A percentile compares a stretch with the other conserved stretches of the same genome.
These are phyloP conservation scores for Enteromius mattozi DNA, from an alignment of 2,797 vertebrate genomes.

Conservation along the genomic window DNA sequence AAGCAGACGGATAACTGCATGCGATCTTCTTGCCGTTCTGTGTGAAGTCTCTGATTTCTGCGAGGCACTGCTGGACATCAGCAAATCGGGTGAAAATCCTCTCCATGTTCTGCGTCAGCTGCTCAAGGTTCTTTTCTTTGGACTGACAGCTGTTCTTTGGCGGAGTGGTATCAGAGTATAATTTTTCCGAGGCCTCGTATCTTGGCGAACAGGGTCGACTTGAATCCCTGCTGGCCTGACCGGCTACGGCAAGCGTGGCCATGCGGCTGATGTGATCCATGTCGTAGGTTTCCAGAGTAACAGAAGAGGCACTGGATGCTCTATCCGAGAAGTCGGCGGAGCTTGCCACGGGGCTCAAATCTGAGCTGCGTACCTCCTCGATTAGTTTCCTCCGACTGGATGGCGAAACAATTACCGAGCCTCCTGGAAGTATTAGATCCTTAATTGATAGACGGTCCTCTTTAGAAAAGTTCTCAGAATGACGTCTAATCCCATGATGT, in stretches of 20 bases:
- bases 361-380: constrained; percentile 83
- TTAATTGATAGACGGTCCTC: constrained; percentile 72
- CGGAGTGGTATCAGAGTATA: constrained; percentile 61
- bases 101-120: constrained; percentile 80
- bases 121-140: constrained; percentile 72
- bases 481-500: constrained; percentile 79
- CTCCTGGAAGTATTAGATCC: constrained; percentile 83
- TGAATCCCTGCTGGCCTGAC: constrained; percentile 75
- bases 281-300: constrained; percentile 74
- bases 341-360: constrained; percentile 79
- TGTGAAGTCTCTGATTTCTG: constrained; percentile 81
- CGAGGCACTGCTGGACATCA: constrained; percentile 83
- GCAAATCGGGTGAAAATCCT: constrained; percentile 79
- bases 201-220: constrained; percentile 76
- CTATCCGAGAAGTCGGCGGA: constrained; percentile 80
- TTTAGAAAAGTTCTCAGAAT: constrained; percentile 76
- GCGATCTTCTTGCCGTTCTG: constrained; percentile 78
- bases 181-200: constrained; percentile 65
- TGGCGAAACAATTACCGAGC: constrained; percentile 72
- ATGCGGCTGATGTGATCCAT: constrained; percentile 75
- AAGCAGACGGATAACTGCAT: constrained; percentile 78
- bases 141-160: constrained; percentile 66
- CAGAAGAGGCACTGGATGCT: constrained; percentile 72
- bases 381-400: constrained; percentile 80
- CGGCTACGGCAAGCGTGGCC: constrained; percentile 65